Percentiles rank a stretch among this genome's conserved stretches.
Evolutionary conservation across 2,888 invertebrate species (phyloP).

Genomic region (Ornithoptera priamus): DNA sequence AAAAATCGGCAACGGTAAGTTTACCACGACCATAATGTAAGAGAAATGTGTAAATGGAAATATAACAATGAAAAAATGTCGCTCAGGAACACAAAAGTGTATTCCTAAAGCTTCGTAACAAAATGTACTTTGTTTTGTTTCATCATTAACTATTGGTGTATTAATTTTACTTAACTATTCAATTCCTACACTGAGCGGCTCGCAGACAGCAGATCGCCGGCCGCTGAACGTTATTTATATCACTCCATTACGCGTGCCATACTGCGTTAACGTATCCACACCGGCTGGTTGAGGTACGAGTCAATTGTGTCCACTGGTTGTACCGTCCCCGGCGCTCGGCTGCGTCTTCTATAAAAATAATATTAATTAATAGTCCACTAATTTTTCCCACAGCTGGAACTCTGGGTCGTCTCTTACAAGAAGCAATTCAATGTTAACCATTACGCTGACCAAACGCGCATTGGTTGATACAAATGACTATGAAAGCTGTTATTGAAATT

Average conservation of each 20-base stretch:
- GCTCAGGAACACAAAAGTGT: constrained; percentile 67
- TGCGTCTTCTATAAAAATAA: constrained; percentile 42
- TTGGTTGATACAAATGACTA: too few relatives aligned
- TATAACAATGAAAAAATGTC: constrained; percentile 55
- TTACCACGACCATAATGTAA: constrained; percentile 51
- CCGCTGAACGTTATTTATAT: constrained; percentile 22
- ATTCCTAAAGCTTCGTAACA: constrained; percentile 65
- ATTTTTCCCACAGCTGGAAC: too few relatives aligned
- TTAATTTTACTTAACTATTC: constrained; percentile 71
- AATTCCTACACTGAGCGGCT: constrained; percentile 74
- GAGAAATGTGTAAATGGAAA: constrained; percentile 50
- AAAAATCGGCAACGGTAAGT: constrained; percentile 66
- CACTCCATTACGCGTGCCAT: constrained; percentile 18
- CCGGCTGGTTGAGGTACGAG: constrained; percentile 1
- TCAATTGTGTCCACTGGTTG: constrained; percentile 41
- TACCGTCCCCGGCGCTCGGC: constrained; percentile 36
- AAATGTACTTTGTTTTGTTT: constrained; percentile 55
- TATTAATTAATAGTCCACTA: not conserved
- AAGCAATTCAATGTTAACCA: too few relatives aligned
- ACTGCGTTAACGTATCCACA: constrained; percentile 18
- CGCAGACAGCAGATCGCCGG: constrained; percentile 37
- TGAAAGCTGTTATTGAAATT: too few relatives aligned
- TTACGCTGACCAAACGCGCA: too few relatives aligned
- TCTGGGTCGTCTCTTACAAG: too few relatives aligned
- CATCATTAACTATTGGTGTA: constrained; percentile 68